Evolutionary conservation across 2,888 invertebrate genomes (phyloP).

Genomic region (Agrochola lychnidis): DNA sequence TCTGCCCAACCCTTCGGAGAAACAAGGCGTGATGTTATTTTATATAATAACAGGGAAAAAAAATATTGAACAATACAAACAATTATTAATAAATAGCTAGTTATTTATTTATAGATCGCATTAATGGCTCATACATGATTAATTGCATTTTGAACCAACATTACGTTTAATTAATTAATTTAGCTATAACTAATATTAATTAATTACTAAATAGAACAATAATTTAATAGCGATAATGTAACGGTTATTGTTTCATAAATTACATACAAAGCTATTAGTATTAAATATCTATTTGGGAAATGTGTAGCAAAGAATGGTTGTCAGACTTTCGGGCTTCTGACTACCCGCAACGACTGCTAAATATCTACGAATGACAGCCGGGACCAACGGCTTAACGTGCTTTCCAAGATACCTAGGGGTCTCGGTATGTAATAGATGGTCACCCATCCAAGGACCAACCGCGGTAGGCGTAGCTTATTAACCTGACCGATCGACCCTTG

Average conservation of each 20-base stretch:
- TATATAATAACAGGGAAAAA: slow-evolving; percentile 3
- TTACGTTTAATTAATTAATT: slow-evolving; percentile 20
- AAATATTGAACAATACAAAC: slow-evolving; percentile 17
- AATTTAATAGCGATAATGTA: not conserved
- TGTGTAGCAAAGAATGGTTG: not conserved
- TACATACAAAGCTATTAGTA: not conserved
- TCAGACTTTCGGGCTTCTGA: too few species aligned
- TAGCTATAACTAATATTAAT: not conserved
- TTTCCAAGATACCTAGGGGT: too few species aligned
- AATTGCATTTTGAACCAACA: slow-evolving; percentile 16
- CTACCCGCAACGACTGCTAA: too few species aligned
- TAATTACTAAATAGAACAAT: slow-evolving; percentile 3
- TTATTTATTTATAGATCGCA: slow-evolving; percentile 23
- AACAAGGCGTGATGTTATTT: too few species aligned
- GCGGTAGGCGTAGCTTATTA: too few species aligned
- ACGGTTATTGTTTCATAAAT: slow-evolving; percentile 6
- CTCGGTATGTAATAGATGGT: too few species aligned
- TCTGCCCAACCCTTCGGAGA: too few species aligned
- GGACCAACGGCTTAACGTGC: too few species aligned
- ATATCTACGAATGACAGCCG: too few species aligned
- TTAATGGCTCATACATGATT: slow-evolving; percentile 7
- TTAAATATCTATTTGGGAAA: not conserved
- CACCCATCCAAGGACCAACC: too few species aligned
- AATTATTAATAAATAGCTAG: slow-evolving; percentile 5
- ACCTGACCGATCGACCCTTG: too few species aligned